phyloP scores from a whole-genome alignment of 2,888 invertebrate genomes.

The Zhuqinia jingwanae region DNA sequence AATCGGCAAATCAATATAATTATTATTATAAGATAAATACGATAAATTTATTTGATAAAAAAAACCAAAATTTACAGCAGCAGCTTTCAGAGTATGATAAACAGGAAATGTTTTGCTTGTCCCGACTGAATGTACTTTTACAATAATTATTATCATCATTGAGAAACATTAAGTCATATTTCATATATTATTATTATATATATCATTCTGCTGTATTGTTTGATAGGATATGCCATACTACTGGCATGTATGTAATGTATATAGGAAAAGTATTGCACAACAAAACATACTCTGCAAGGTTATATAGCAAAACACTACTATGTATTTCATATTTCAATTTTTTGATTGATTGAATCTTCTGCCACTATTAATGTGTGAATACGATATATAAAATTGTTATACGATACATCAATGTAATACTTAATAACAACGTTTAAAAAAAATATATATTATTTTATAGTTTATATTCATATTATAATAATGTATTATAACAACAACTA shows the following conservation, averaged over 20 bases:
- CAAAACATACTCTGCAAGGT: not conserved
- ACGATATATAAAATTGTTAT: not conserved
- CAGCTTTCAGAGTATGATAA: slow-evolving; percentile 39
- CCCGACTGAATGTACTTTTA: slow-evolving; percentile 50
- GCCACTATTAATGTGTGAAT: not conserved
- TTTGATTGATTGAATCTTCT: slow-evolving; percentile 6
- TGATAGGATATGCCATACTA: not conserved
- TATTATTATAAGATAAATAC: no score
- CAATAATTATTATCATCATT: not conserved
- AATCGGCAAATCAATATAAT: no score
- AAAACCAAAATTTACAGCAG: slow-evolving; percentile 13
- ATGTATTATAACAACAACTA: not conserved
- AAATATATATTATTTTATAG: slow-evolving; percentile 1
- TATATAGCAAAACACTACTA: not conserved
- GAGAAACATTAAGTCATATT: not conserved
- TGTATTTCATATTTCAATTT: no score
- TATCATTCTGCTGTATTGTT: not conserved
- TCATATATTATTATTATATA: not conserved
- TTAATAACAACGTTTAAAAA: not conserved
- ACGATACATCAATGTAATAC: not conserved
- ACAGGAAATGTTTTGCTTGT: slow-evolving; percentile 49
- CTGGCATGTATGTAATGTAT: no score
- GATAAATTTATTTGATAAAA: not conserved
- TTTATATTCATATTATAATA: slow-evolving; percentile 9
- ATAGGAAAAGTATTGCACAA: not conserved